Percentiles rank a stretch among this genome's conserved stretches.
phyloP scores from a whole-genome alignment of 2,888 invertebrate species.

The Nemurella pictetii region DNA sequence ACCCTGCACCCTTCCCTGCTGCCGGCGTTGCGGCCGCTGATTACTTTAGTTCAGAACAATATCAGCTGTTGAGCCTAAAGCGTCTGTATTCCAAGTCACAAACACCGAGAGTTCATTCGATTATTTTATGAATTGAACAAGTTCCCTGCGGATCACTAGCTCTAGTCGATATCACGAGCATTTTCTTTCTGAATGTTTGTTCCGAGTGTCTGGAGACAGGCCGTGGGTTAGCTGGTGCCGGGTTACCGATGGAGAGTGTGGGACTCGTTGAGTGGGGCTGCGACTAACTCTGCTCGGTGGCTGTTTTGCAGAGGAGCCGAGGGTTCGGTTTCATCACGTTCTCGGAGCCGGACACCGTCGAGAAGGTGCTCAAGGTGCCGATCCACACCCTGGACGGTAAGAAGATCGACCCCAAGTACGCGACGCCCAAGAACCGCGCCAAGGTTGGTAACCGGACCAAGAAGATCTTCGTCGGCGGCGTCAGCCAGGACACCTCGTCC shows the following conservation, averaged over 20 bases:
- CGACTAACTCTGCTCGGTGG: background rate
- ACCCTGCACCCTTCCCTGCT: background rate
- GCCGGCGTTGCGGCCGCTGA: background rate
- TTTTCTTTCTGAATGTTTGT: too few species aligned
- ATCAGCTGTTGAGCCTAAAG: too few species aligned
- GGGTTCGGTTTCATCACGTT: conserved; percentile 95
- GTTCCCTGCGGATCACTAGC: too few species aligned
- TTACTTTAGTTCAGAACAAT: too few species aligned
- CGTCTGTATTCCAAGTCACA: too few species aligned
- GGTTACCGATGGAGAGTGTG: too few species aligned
- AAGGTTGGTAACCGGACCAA: conserved; percentile 85
- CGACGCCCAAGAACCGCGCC: conserved; percentile 87
- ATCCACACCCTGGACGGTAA: conserved; percentile 85
- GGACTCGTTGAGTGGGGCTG: background rate
- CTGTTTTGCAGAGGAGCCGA: conserved; percentile 83
- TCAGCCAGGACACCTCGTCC: conserved; percentile 88
- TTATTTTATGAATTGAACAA: too few species aligned
- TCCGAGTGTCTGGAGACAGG: too few species aligned
- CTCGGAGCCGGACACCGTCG: conserved; percentile 86
- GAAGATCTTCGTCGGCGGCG: conserved; percentile 91
- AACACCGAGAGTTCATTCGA: too few species aligned
- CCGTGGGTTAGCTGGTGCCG: too few species aligned
- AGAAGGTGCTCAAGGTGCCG: conserved; percentile 87
- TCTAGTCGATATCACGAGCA: too few species aligned
- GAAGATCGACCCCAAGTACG: conserved; percentile 92